Conservation (phyloP, 2,888 invertebrate species). For the Sycophila texana region DNA sequence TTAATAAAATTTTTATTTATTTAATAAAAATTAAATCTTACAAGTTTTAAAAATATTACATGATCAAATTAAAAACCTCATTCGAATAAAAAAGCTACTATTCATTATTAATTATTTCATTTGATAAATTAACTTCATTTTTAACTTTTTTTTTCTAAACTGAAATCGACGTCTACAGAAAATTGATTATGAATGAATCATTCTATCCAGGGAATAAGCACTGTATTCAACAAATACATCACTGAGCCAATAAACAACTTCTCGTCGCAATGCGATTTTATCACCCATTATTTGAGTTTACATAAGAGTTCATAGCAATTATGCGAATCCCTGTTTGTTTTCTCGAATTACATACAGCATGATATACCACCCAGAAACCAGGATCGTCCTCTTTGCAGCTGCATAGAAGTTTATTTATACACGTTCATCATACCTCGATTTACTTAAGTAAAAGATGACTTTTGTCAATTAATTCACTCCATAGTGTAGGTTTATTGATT, state of each 20-base stretch:
- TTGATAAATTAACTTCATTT: neutral
- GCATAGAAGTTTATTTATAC: neutral
- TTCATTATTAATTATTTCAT: neutral
- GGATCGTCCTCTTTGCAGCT: slow-evolving; percentile 5
- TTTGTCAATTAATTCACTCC: slow-evolving; percentile 29
- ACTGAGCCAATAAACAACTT: slow-evolving; percentile 4
- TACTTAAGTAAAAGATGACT: slow-evolving; percentile 8
- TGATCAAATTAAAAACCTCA: slow-evolving; percentile 1
- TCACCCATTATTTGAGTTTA: neutral
- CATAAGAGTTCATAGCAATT: too few relatives aligned
- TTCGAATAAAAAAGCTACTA: too few relatives aligned
- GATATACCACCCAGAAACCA: slow-evolving; percentile 27
- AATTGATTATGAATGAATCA: slow-evolving; percentile 15
- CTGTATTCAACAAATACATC: slow-evolving; percentile 23
- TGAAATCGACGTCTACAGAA: neutral
- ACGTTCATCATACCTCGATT: neutral
- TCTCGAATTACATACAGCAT: slow-evolving; percentile 10
- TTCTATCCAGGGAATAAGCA: slow-evolving; percentile 11
- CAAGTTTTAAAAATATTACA: neutral
- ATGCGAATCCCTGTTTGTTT: neutral
- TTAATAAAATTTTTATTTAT: too few relatives aligned
- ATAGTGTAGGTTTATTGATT: neutral
- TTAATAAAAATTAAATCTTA: too few relatives aligned
- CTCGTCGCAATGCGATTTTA: neutral
- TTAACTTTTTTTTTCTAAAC: neutral